Evolutionary conservation across 2,113 vertebrate species (phyloP), one percentile per base, ranked within the genome.

Genomic region (Pelecanus crispus): DNA sequence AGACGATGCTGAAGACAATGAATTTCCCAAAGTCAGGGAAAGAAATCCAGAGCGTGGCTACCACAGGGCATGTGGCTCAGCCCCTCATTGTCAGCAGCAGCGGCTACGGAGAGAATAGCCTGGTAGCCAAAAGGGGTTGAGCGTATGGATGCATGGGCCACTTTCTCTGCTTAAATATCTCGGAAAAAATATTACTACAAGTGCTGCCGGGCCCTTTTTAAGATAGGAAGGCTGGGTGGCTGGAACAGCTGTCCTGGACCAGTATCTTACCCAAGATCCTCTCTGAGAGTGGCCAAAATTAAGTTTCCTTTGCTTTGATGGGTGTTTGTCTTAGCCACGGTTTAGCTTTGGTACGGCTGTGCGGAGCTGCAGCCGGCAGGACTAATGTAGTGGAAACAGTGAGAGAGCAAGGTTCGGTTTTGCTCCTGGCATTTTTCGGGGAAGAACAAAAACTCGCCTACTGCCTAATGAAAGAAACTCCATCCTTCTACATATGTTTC

Each of bases 1-100:
- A 92, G 95, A 95, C 42, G 9, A 85, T 72, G 85, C 89, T 73
- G 74, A 91, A 94, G 94, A 97, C 92, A 97, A 96, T 94, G 94
- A 92, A 95, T 97, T 96, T 90, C 84, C 89, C 94, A 71, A 97
- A 95, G 95, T 95, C 95, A 80, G 94, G 96, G 91, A 95, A 95
- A 97, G 94, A 95, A 92, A 95, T 32, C 91, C 91, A 47, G 91
- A 95, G 85, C 7, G 7, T 80, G 85, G 94, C 94, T 92, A 96
- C 87, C 78, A 91, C 87, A 63, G 91, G 87, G 71, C 58, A 87
- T 95, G 92, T 36, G 87, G 67, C 94, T 92, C 50, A 24, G 74
- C 77, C 81, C 70, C 63, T 67, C 88, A 63, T 85, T 92, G 87
- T 93, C 86, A 86, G 81, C 66, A 85, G 73, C 63, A 14, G 59